These are phyloP conservation scores for Enteromius paludinosus DNA, from an alignment of 2,797 vertebrate genomes.

Conservation along the genomic window DNA sequence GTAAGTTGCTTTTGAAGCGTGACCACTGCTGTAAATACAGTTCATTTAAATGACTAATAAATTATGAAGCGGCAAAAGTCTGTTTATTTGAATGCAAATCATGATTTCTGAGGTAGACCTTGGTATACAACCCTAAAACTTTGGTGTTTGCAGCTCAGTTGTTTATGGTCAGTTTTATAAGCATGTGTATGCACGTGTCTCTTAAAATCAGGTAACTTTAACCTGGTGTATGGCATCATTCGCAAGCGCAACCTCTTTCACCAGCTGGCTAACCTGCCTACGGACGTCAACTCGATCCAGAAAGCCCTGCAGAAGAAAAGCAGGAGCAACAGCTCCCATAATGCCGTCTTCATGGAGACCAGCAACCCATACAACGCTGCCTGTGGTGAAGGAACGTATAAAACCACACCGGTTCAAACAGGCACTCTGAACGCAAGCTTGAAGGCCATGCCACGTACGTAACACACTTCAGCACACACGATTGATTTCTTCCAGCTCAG, in stretches of 20 bases:
- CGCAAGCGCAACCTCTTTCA: slow-evolving; percentile 96
- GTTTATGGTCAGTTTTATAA: neutral
- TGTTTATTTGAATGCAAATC: neutral
- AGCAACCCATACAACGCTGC: slow-evolving; percentile 76
- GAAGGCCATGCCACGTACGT: slow-evolving; percentile 95
- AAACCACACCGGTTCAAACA: slow-evolving; percentile 88
- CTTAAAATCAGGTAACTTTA: slow-evolving; percentile 76
- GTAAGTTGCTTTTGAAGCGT: slow-evolving; percentile 66
- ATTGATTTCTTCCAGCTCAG: neutral
- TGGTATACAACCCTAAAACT: neutral
- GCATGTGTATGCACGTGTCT: neutral
- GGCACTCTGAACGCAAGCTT: slow-evolving; percentile 93
- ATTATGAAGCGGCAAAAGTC: neutral
- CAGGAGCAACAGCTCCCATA: slow-evolving; percentile 90
- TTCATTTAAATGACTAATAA: neutral
- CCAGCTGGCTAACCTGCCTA: slow-evolving; percentile 93
- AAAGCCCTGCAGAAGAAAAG: slow-evolving; percentile 91
- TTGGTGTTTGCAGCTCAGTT: neutral
- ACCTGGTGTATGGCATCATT: slow-evolving; percentile 97
- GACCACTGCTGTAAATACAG: neutral
- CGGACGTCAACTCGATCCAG: slow-evolving; percentile 87
- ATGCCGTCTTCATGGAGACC: slow-evolving; percentile 92
- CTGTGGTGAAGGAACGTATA: neutral
- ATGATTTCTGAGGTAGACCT: neutral
- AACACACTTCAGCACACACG: neutral